phyloP scores from a whole-genome alignment of 1,140 invertebrate genomes.

The Drosophila repleta region DNA sequence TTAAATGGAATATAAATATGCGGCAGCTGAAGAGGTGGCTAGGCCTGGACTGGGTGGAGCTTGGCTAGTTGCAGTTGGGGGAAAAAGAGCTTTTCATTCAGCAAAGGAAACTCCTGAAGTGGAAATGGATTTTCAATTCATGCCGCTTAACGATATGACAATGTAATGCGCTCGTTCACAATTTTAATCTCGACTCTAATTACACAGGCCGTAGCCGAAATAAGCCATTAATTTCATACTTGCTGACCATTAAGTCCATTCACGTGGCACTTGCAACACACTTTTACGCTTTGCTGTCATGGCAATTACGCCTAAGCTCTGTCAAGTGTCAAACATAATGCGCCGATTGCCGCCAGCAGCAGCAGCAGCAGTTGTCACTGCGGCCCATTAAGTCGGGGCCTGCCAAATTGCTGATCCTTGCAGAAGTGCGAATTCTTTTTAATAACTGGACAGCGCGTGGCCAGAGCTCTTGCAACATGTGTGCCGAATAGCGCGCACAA shows the following conservation, averaged over 20 bases:
- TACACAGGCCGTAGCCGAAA: slow-evolving; percentile 22
- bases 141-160: slow-evolving; percentile 18
- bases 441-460: slow-evolving; percentile 54
- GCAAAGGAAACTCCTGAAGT: slow-evolving; percentile 1
- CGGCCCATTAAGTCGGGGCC: slow-evolving; percentile 61
- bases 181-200: slow-evolving; percentile 51
- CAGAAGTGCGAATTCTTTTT: slow-evolving; percentile 76
- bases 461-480: slow-evolving; percentile 45
- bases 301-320: slow-evolving; percentile 75
- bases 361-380: slow-evolving; percentile 65
- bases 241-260: slow-evolving; percentile 74
- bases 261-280: slow-evolving; percentile 35
- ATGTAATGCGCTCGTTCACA: background rate
- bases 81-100: slow-evolving; percentile 12
- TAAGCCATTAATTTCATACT: slow-evolving; percentile 79
- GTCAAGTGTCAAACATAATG: slow-evolving; percentile 78
- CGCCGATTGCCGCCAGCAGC: slow-evolving; percentile 46
- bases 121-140: slow-evolving; percentile 1
- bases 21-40: slow-evolving; percentile 21
- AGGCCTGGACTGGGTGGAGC: background rate
- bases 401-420: slow-evolving; percentile 67
- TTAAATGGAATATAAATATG: slow-evolving; percentile 74
- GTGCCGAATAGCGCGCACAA: slow-evolving; percentile 64
- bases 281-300: slow-evolving; percentile 56
- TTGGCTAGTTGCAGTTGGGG: slow-evolving; percentile 4